A percentile compares a stretch with the other conserved stretches of the same genome.
These are phyloP conservation scores for Macrotis lagotis DNA, from an alignment of 2,113 vertebrate species.

Conservation along the genomic window DNA sequence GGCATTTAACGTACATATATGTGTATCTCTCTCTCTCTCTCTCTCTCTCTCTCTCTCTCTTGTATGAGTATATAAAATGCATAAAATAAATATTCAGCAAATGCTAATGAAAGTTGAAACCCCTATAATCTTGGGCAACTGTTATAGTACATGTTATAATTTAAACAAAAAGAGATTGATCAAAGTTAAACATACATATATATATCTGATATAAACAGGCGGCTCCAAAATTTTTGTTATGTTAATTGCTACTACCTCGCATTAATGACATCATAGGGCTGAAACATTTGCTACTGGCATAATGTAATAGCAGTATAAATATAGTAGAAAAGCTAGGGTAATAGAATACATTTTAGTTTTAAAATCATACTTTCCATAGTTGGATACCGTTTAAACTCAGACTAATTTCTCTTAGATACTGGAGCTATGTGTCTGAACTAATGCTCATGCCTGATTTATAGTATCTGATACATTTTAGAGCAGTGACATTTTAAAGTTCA, in stretches of 20 bases:
- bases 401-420: neutral
- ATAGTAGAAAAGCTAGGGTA: neutral
- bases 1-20: neutral
- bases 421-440: neutral
- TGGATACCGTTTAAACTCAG: neutral
- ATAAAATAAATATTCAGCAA: conserved; percentile 9
- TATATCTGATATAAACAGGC: neutral
- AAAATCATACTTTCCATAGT: conserved; percentile 29
- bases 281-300: neutral
- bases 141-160: neutral
- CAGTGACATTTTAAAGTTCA: conserved; percentile 2
- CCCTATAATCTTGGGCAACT: conserved; percentile 16
- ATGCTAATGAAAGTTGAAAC: neutral
- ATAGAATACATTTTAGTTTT: neutral
- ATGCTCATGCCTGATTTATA: neutral
- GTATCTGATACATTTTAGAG: neutral
- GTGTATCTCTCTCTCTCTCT: too few species aligned
- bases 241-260: neutral
- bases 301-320: neutral
- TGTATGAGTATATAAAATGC: too few species aligned
- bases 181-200: conserved; percentile 1
- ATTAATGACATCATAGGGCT: neutral
- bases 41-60: too few species aligned
- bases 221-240: neutral
- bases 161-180: conserved; percentile 19